Evolutionary conservation across 2,113 vertebrate species (phyloP), one percentile per base, ranked within the genome.

Genomic region (Microcebus ravelobensis): DNA sequence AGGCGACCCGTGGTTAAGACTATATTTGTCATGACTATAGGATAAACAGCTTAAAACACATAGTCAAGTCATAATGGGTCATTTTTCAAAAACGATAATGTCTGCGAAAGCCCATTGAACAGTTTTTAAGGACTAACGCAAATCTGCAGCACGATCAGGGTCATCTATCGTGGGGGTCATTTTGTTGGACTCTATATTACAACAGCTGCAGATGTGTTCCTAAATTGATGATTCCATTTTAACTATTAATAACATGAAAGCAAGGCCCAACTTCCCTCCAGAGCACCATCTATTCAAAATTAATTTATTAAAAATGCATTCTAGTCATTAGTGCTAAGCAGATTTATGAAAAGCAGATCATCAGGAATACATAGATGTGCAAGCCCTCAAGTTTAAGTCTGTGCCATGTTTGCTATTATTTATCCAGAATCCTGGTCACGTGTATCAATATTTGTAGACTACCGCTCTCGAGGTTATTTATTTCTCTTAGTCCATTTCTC

Each of bases 221-320:
- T 91, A 63, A 96, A 91, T 94, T 29, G 79, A 91, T 80, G 84
- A 73, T 85, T 95, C 85, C 92, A 55, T 82, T 85, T 95, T 96
- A 96, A 87, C 95, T 97, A 91, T 94, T 94, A 94, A 86, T 96
- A 92, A 89, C 68, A 57, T 20, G 23, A 83, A 93, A 83, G 67
- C 83, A 63, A 73, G 55, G 93, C 55, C 76, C 90, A 90, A 31
- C 86, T 94, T 95, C 94, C 90, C 96, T 96, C 96, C 86, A 84
- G 95, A 98, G 97, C 34, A 87, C 83, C 92, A 96, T 93, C 87
- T 84, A 89, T 87, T 94, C 74, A 93, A 98, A 96, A 96, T 97
- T 94, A 96, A 98, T 96, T 97, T 96, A 96, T 97, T 98, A 98
- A 97, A 98, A 98, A 97, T 97, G 95, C 93, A 96, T 91, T 91